Base-by-base conservation (phyloP, 2,888 invertebrate genomes). In the Caenorhabditis becei region DNA sequence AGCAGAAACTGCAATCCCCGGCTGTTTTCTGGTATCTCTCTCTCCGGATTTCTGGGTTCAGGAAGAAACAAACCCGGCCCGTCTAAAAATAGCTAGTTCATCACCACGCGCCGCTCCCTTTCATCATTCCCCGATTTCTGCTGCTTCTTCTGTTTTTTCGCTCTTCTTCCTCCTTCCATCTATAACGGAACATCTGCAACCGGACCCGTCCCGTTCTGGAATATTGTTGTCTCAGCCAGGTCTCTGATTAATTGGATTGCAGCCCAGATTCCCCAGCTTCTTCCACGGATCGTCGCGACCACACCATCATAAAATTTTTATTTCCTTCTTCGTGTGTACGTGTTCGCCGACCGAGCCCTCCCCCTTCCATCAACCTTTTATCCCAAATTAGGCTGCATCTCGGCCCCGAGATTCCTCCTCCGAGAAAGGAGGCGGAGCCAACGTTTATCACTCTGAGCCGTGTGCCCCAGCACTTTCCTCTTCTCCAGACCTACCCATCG, bases 381-480 rank as follows among this genome's bases (percentile, higher is more conserved):
- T 49, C 69, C 59, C 37, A 59, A 69, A 59, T 69, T 69, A 69
- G 47, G 16, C 10, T 32, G 32, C 24, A 41, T 54, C 54, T 66
- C 16, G 35, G 59, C 14, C 2, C 16, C 24, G 63, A 14, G 7
- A 41, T 11, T 5, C 16, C 41, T 5, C 10, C 41, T 14, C 16
- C 24, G 28, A n/a, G 26, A 18, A 53, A 41, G 28, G 23, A 53
- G 70, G 70, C 70, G 70, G 70, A 61, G 70, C 44, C 70, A n/a
- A 53, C 53, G 70, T 70, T 70, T 70, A 70, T 70, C 70, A 70
- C 59, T 53, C 7, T 8, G 49, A 56, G 35, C 24, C 51, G n/a
- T 28, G 18, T 14, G 20, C 49, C 23, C 44, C 63, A 47, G 47
- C 41, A 41, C 28, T 54, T 54, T 28, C 28, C 26, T 54, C 28